phyloP scores from a whole-genome alignment of 2,113 vertebrate species.

The Pterocles burchelli region DNA sequence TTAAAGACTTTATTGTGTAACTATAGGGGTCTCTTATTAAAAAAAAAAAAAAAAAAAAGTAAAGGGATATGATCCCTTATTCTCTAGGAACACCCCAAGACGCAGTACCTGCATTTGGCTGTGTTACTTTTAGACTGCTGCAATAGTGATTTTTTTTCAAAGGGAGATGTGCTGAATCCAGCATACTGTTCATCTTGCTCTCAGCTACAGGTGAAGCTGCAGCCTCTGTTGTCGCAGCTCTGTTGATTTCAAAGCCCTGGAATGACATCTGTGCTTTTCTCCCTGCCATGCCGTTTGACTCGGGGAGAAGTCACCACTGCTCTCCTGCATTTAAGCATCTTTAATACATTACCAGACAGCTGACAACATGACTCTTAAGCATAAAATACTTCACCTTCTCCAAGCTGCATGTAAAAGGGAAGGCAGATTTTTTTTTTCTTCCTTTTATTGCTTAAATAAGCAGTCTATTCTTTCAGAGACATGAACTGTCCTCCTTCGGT shows the following conservation, averaged over 20 bases:
- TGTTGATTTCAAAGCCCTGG: background rate
- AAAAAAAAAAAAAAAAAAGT: background rate
- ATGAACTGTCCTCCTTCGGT: background rate
- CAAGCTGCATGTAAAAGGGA: background rate
- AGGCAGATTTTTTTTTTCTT: background rate
- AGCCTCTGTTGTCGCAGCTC: background rate
- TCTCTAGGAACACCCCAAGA: background rate
- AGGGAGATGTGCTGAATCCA: background rate
- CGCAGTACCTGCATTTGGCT: background rate
- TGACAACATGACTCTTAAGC: background rate
- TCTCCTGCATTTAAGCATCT: background rate
- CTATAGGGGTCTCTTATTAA: background rate
- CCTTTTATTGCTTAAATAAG: background rate
- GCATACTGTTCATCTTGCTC: background rate
- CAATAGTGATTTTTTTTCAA: background rate
- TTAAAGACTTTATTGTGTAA: background rate
- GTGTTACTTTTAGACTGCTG: background rate
- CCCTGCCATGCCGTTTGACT: background rate
- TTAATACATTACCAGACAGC: background rate
- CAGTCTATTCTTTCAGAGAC: background rate
- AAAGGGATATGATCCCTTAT: background rate
- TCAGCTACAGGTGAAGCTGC: conserved; percentile 1
- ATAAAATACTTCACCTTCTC: background rate
- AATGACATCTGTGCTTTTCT: background rate
- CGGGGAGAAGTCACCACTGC: background rate